These are phyloP conservation scores for Prionchulus punctatus DNA, from an alignment of 2,888 invertebrate species.

Conservation along the genomic window DNA sequence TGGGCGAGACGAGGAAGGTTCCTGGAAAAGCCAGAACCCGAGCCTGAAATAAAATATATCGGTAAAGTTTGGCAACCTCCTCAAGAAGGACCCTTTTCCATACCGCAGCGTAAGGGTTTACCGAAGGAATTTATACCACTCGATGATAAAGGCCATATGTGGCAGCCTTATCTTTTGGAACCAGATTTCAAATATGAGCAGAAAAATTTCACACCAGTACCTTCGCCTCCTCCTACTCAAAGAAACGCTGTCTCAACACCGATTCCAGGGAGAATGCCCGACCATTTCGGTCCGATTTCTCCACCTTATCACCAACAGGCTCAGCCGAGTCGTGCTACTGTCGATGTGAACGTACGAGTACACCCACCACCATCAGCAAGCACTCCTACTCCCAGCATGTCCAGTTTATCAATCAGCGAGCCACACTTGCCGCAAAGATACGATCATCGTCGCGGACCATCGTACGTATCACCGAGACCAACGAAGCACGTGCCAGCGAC, in stretches of 20 bases:
- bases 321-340: too few relatives aligned
- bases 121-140: not conserved
- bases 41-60: constrained; percentile 17
- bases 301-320: too few relatives aligned
- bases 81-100: too few relatives aligned
- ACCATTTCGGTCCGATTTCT: too few relatives aligned
- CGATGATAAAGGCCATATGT: constrained; percentile 23
- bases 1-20: not conserved
- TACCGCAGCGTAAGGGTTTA: not conserved
- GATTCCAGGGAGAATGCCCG: too few relatives aligned
- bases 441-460: not conserved
- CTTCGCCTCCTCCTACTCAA: not conserved
- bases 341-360: too few relatives aligned
- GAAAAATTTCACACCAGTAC: constrained; percentile 27
- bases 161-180: constrained; percentile 26
- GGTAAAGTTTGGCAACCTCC: constrained; percentile 31
- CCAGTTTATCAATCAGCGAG: too few relatives aligned
- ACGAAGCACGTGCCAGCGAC: too few relatives aligned
- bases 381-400: too few relatives aligned
- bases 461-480: not conserved
- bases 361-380: too few relatives aligned
- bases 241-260: too few relatives aligned
- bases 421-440: too few relatives aligned
- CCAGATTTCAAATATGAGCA: constrained; percentile 25
- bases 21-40: not conserved